Base-by-base conservation (phyloP, 2,113 vertebrate genomes). In the Chaetodon trifascialis region DNA sequence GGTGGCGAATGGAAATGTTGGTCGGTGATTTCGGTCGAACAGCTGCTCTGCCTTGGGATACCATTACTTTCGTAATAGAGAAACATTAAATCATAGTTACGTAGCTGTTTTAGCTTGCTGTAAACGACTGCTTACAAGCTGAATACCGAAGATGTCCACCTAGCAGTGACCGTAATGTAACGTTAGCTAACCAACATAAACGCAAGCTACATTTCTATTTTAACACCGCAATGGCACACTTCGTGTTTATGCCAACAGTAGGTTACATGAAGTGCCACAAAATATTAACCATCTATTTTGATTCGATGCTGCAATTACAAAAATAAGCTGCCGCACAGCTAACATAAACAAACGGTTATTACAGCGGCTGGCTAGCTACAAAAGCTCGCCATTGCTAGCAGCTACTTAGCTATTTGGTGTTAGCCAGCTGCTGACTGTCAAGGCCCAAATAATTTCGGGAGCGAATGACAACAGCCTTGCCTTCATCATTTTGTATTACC, bases 291-390 rank as follows among this genome's bases (percentile, higher is more conserved):
- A 15, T 6, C 2, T 30, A 9, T 25, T 65, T 67, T 4, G 6
- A 47, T 55, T 42, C 1, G 3, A 8, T 8, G 6, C 7, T 0
- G n/a, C 55, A 19, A 12, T 63, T 21, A 4, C 4, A 55, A 16
- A 62, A 60, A 2, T 5, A 36, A 73, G n/a, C 3, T 30, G 69
- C n/a, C 49, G 69, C 74, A 63, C n/a, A 60, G 83, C 84, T 74
- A 86, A 91, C 87, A 81, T 93, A 92, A 93, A 94, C 91, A 94
- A 93, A 93, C 77, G 54, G 38, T 46, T 30, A 42, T 64, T 64
- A 66, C n/a, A 52, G 52, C 44, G 30, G 11, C 62, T 73, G 15
- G 65, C 47, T 66, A 76, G 62, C 83, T 83, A 86, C 58, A 90
- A 84, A 82, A 78, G 83, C 80, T 90, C 34, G 79, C 51, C 79